Evolutionary conservation across 2,113 vertebrate genomes (phyloP).

Genomic region (Malurus cyaneus): DNA sequence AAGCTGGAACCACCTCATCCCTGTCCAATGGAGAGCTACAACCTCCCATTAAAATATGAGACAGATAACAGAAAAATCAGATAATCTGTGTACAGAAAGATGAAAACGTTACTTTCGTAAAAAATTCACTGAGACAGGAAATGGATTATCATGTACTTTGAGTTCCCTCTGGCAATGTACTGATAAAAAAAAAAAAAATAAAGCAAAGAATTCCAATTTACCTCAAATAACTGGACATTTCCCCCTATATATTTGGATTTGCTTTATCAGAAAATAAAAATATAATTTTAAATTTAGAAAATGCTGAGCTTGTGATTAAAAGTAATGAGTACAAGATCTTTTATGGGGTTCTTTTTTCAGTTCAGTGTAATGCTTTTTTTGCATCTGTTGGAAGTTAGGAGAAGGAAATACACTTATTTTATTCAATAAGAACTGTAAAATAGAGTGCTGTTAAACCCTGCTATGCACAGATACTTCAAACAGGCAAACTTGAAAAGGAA

Average conservation of each 20-base stretch:
- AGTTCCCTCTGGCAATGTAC: background rate
- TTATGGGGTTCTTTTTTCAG: background rate
- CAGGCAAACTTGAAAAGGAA: background rate
- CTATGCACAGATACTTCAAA: background rate
- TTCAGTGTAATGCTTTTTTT: background rate
- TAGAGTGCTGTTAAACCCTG: background rate
- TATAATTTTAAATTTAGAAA: background rate
- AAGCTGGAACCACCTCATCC: background rate
- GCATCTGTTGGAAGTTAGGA: background rate
- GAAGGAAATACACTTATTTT: background rate
- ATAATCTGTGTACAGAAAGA: background rate
- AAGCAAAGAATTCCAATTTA: background rate
- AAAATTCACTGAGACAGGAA: background rate
- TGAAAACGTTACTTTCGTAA: background rate
- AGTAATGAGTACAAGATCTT: background rate
- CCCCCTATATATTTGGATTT: background rate
- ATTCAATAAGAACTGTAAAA: background rate
- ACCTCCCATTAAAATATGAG: background rate
- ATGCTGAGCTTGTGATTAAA: background rate
- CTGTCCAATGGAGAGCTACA: background rate
- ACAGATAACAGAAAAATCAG: background rate
- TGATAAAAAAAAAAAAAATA: slow-evolving; percentile 22
- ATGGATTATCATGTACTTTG: background rate
- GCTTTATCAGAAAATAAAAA: background rate
- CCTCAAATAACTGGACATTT: background rate